Evolutionary conservation across 2,113 vertebrate species (phyloP), one percentile per base, ranked within the genome.

Genomic region (Phyllostomus hastatus): DNA sequence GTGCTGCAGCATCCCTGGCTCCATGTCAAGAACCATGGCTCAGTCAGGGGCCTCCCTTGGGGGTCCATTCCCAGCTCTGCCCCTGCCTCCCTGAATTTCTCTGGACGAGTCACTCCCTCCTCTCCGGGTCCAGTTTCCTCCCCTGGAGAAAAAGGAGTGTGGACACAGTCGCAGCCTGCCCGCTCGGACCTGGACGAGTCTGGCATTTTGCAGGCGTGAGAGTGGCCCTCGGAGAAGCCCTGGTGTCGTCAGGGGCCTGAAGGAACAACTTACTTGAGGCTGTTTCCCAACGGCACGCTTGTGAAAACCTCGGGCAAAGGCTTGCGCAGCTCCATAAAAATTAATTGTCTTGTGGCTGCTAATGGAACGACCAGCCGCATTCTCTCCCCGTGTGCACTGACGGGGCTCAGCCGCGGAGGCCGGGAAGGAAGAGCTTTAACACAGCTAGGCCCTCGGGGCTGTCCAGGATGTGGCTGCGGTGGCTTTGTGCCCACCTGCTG

Each of bases 371-470:
- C 57, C 31, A 24, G 50, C 20, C 2, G 3, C 70, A 33, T 38
- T 57, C 57, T 90, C 57, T n/a, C 61, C 31, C 3, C 4, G 10
- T 6, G 70, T 4, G n/a, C 11, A 19, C 4, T 9, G 33, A 33
- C 41, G 6, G 35, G 67, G 41, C 54, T 83, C 14, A 9, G 10
- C 10, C 20, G 7, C 0, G 6, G 20, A 50, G 12, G 15, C 31
- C 16, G 28, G 7, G 26, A 15, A 95, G 57, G 48, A 90, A 70
- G 50, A 69, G 46, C 10, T 1, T 61, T 20, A 35, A 43, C 73
- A 59, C 9, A 66, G 11, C 24, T 4, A 0, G 57, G 28, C 31
- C 20, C 16, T 9, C 0, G 0, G 59, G 24, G 19, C 1, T 1
- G 0, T 19, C 5, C 3, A 48, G 41, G 66, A 75, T 5, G 5